Evolutionary conservation across 2,888 invertebrate species (phyloP).

Genomic region (Noctua pronuba): DNA sequence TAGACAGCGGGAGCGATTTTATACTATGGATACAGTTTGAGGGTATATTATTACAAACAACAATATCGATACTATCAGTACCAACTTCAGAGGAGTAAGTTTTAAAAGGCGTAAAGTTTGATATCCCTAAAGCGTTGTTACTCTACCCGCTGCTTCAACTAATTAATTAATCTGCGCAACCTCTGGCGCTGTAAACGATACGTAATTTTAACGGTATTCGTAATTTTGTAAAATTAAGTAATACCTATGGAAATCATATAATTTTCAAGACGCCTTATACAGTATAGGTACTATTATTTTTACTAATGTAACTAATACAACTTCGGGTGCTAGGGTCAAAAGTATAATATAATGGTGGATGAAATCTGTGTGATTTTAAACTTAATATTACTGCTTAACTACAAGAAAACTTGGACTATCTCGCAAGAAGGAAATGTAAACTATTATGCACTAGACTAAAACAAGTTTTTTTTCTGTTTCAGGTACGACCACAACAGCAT

Average conservation of each 20-base stretch:
- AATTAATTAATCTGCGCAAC: slow-evolving; percentile 60
- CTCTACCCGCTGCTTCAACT: slow-evolving; percentile 40
- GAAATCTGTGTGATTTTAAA: neutral
- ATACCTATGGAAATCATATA: slow-evolving; percentile 2
- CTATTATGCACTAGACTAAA: neutral
- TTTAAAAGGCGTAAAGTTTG: slow-evolving; percentile 38
- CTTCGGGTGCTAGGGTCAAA: neutral
- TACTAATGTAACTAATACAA: neutral
- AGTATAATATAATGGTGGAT: neutral
- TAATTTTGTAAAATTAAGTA: slow-evolving; percentile 41
- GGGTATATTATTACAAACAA: neutral
- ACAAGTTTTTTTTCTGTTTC: slow-evolving; percentile 71
- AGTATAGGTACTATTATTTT: neutral
- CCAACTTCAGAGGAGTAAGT: slow-evolving; percentile 9
- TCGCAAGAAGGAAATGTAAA: neutral
- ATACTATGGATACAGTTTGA: too few species aligned
- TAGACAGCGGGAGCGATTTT: too few species aligned
- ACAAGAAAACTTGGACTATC: neutral
- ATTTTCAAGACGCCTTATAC: neutral
- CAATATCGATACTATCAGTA: slow-evolving; percentile 11
- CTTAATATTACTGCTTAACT: neutral
- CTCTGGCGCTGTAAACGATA: slow-evolving; percentile 50
- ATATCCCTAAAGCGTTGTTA: slow-evolving; percentile 43
- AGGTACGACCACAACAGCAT: slow-evolving; percentile 74
- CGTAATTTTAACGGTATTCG: slow-evolving; percentile 46